Percentiles rank a stretch among this genome's conserved stretches.
These are phyloP conservation scores for Hydriomena furcata DNA, from an alignment of 2,888 invertebrate species.

Conservation along the genomic window DNA sequence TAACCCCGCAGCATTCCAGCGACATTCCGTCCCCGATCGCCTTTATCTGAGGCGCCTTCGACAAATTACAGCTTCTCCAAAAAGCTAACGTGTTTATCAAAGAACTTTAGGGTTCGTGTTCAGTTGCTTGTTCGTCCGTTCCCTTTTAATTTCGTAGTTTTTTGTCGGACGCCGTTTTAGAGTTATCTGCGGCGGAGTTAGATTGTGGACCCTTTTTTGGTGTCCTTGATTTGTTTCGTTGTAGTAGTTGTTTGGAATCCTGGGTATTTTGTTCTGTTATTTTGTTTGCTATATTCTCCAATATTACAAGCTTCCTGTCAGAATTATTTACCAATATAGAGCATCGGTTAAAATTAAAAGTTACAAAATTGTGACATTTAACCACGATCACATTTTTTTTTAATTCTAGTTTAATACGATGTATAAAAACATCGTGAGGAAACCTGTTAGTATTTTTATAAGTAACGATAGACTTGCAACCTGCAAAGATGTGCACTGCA, in stretches of 20 bases:
- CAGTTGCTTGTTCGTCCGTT: constrained; percentile 75
- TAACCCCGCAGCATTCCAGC: constrained; percentile 51
- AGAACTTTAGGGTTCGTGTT: constrained; percentile 65
- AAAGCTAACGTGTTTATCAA: constrained; percentile 74
- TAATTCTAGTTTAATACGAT: too few species aligned
- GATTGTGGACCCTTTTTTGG: constrained; percentile 30
- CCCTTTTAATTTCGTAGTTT: constrained; percentile 79
- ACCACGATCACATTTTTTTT: too few species aligned
- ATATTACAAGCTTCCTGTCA: too few species aligned
- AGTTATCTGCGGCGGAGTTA: constrained; percentile 39
- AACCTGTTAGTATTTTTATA: too few species aligned
- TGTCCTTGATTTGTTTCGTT: constrained; percentile 24
- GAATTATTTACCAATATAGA: too few species aligned
- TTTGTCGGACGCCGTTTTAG: constrained; percentile 71
- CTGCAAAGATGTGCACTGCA: too few species aligned
- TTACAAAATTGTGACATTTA: too few species aligned
- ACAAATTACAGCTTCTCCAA: constrained; percentile 79
- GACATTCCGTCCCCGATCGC: constrained; percentile 62
- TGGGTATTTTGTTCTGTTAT: constrained; percentile 13
- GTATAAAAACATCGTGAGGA: too few species aligned
- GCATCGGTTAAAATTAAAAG: too few species aligned
- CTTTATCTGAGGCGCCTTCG: constrained; percentile 81
- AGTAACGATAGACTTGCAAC: too few species aligned
- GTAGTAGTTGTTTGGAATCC: constrained; percentile 20
- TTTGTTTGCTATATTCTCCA: too few species aligned